Percentiles rank a stretch among this genome's conserved stretches.
Conservation (phyloP, 2,113 vertebrate genomes). For the Oryzias woworae region DNA sequence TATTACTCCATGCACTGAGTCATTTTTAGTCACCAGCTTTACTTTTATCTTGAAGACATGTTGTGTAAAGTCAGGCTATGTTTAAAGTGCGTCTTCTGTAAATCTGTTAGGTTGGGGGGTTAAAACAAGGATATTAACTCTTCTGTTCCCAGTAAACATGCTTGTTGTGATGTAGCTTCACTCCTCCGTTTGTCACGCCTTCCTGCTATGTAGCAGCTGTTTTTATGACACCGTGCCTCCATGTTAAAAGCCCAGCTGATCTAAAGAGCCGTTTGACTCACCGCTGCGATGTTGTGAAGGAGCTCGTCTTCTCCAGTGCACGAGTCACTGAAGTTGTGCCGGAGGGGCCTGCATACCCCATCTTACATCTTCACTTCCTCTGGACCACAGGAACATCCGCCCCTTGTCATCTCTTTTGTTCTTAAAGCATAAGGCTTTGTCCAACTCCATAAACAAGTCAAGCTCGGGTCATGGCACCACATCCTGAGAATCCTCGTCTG, state of each 20-base stretch:
- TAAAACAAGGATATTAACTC: too few species aligned
- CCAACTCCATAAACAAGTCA: constrained; percentile 41
- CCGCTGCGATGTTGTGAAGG: constrained; percentile 51
- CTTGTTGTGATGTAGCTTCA: too few species aligned
- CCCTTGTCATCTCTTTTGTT: constrained; percentile 36
- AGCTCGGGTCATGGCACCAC: constrained; percentile 11
- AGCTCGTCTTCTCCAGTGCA: background rate
- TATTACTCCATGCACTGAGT: too few species aligned
- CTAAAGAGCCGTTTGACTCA: constrained; percentile 17
- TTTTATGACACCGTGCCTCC: constrained; percentile 54
- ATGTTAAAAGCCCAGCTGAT: constrained; percentile 38
- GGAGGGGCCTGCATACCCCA: constrained; percentile 20
- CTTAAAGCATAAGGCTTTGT: constrained; percentile 1
- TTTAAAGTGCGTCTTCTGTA: too few species aligned
- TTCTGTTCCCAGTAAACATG: too few species aligned
- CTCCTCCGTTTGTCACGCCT: constrained; percentile 28
- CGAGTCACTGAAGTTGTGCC: constrained; percentile 23
- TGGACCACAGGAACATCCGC: constrained; percentile 17
- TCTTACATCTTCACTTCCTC: constrained; percentile 38
- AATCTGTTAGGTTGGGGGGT: too few species aligned
- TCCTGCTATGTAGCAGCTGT: constrained; percentile 25
- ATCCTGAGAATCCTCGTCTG: constrained; percentile 8
- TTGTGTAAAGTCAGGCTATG: too few species aligned
- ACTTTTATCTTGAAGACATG: too few species aligned
- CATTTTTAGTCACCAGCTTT: too few species aligned